These are phyloP conservation scores for Platypus cylindrus DNA, from an alignment of 2,888 invertebrate species.

Conservation along the genomic window DNA sequence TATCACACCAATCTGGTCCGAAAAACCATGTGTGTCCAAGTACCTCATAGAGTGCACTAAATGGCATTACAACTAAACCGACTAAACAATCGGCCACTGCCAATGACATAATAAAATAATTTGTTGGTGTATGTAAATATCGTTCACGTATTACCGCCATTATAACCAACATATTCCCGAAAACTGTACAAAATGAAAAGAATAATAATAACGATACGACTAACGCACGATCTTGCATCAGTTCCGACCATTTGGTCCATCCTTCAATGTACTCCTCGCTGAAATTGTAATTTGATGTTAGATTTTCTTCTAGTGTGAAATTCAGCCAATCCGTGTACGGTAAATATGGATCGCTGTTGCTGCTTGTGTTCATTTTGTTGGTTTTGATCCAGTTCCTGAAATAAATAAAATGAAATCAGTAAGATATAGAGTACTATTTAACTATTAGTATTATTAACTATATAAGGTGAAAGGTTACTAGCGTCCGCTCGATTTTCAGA, in stretches of 20 bases:
- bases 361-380: conserved; percentile 16
- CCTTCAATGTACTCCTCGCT: conserved; percentile 31
- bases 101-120: conserved; percentile 92
- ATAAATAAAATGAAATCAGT: too few species aligned
- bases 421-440: too few species aligned
- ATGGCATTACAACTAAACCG: conserved; percentile 95
- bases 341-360: conserved; percentile 18
- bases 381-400: too few species aligned
- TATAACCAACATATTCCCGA: conserved; percentile 91
- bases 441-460: too few species aligned
- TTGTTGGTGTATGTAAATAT: conserved; percentile 92
- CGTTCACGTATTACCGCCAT: conserved; percentile 85
- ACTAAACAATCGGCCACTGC: conserved; percentile 95
- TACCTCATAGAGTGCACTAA: conserved; percentile 83
- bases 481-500: too few species aligned
- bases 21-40: conserved; percentile 87
- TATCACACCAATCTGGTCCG: conserved; percentile 92
- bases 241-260: conserved; percentile 37
- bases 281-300: conserved; percentile 19
- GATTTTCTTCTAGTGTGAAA: conserved; percentile 14
- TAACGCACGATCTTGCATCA: conserved; percentile 58
- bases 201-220: conserved; percentile 70
- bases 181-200: conserved; percentile 85
- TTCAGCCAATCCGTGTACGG: conserved; percentile 17
- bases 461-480: too few species aligned